Evolutionary conservation across 92 coral and sea anemone species (phyloP).

Genomic region (Umimayanthus kanabou): DNA sequence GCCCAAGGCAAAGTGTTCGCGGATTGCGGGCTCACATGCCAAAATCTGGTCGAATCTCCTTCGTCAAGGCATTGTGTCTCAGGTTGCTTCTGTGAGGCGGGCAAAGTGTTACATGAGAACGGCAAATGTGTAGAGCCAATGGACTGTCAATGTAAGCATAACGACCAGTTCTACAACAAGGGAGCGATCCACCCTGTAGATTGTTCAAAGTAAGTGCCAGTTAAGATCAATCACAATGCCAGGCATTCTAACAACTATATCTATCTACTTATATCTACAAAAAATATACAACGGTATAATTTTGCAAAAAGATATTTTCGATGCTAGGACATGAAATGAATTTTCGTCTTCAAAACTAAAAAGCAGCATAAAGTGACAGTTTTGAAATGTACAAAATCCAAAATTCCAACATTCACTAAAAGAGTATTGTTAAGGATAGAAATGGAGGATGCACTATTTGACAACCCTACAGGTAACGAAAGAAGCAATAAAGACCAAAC

Average conservation of each 20-base stretch:
- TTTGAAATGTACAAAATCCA: too few species aligned
- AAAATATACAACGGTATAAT: too few species aligned
- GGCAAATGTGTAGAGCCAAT: constrained; percentile 70
- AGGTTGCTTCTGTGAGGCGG: constrained; percentile 85
- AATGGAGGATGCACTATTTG: not conserved
- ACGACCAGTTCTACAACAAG: constrained; percentile 69
- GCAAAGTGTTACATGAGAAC: constrained; percentile 76
- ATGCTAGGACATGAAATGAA: too few species aligned
- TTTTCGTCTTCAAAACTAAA: too few species aligned
- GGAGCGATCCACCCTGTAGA: constrained; percentile 85
- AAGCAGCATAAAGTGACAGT: too few species aligned
- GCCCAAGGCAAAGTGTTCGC: constrained; percentile 69
- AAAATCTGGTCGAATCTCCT: constrained; percentile 63
- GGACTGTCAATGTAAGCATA: constrained; percentile 90
- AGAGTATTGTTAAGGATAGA: too few species aligned
- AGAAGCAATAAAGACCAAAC: too few species aligned
- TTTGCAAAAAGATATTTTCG: too few species aligned
- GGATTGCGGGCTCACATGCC: constrained; percentile 87
- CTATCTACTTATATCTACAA: too few species aligned
- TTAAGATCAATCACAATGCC: not conserved
- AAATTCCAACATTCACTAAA: too few species aligned
- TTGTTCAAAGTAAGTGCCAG: constrained; percentile 86
- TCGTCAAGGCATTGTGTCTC: constrained; percentile 60
- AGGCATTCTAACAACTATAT: too few species aligned
- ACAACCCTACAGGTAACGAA: not conserved